phyloP scores from a whole-genome alignment of 2,797 vertebrate genomes.

The Chaetophractus vellerosus region DNA sequence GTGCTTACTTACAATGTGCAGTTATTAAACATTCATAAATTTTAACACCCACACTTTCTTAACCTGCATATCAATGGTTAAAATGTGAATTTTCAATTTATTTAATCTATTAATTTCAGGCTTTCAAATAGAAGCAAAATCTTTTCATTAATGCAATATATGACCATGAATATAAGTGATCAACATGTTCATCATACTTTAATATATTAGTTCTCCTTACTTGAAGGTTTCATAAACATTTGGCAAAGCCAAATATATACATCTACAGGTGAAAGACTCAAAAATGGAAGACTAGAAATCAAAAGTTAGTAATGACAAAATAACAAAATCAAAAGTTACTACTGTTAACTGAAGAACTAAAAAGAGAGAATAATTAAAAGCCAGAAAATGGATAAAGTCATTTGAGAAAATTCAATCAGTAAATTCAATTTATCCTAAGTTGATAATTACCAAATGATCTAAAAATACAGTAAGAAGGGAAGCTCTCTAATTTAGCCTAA shows the following conservation, averaged over 20 bases:
- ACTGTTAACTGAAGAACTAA: slow-evolving; percentile 48
- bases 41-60: slow-evolving; percentile 65
- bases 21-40: slow-evolving; percentile 46
- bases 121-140: slow-evolving; percentile 68
- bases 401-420: slow-evolving; percentile 6
- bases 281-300: slow-evolving; percentile 70
- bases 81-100: slow-evolving; percentile 62
- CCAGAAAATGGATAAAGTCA: neutral
- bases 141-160: slow-evolving; percentile 57
- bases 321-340: slow-evolving; percentile 18
- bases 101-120: slow-evolving; percentile 46
- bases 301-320: slow-evolving; percentile 51
- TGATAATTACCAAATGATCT: slow-evolving; percentile 38
- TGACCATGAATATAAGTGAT: slow-evolving; percentile 18
- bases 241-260: slow-evolving; percentile 67
- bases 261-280: slow-evolving; percentile 57
- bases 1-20: slow-evolving; percentile 19
- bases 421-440: slow-evolving; percentile 48
- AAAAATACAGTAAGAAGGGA: slow-evolving; percentile 42
- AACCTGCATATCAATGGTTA: slow-evolving; percentile 43
- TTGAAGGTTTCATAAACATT: slow-evolving; percentile 43
- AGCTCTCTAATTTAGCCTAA: slow-evolving; percentile 73
- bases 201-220: slow-evolving; percentile 24
- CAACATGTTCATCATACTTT: slow-evolving; percentile 53
- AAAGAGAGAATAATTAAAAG: slow-evolving; percentile 38